Percentiles rank a stretch among this genome's conserved stretches.
phyloP scores from a whole-genome alignment of 2,888 invertebrate genomes.

The Drosophila putrida region DNA sequence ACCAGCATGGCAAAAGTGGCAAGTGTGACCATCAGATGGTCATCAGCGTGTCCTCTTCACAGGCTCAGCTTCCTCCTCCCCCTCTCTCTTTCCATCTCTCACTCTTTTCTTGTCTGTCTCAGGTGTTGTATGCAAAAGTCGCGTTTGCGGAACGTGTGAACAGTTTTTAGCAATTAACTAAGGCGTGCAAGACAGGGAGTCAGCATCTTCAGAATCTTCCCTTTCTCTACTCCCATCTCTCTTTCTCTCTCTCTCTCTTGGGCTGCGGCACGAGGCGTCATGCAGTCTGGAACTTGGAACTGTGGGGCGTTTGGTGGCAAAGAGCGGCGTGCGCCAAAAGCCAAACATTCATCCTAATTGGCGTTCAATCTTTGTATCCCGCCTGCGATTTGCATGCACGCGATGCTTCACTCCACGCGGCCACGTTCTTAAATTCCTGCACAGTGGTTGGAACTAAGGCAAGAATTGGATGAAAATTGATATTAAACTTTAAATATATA shows the following conservation, averaged over 20 bases:
- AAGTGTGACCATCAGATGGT: conserved; percentile 35
- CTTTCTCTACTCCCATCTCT: conserved; percentile 4
- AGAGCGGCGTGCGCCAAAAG: conserved; percentile 67
- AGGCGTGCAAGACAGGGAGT: conserved; percentile 52
- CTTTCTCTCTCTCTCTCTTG: neutral
- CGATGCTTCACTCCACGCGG: conserved; percentile 49
- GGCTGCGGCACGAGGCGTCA: conserved; percentile 70
- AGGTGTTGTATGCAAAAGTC: conserved; percentile 72
- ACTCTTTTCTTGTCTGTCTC: neutral
- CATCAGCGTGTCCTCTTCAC: conserved; percentile 46
- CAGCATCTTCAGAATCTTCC: conserved; percentile 26
- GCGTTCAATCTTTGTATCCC: conserved; percentile 83
- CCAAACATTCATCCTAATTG: conserved; percentile 86
- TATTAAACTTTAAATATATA: neutral
- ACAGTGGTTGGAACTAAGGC: conserved; percentile 39
- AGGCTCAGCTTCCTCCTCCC: conserved; percentile 10
- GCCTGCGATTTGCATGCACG: conserved; percentile 77
- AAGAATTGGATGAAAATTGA: neutral
- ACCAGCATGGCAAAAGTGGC: conserved; percentile 54
- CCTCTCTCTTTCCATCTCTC: conserved; percentile 1
- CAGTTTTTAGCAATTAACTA: conserved; percentile 81
- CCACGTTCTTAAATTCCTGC: conserved; percentile 60
- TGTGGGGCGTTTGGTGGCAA: conserved; percentile 31
- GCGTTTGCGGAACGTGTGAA: conserved; percentile 76
- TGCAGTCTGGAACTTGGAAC: conserved; percentile 71